Conservation (phyloP, 2,113 vertebrate genomes). For the Alosa alosa region DNA sequence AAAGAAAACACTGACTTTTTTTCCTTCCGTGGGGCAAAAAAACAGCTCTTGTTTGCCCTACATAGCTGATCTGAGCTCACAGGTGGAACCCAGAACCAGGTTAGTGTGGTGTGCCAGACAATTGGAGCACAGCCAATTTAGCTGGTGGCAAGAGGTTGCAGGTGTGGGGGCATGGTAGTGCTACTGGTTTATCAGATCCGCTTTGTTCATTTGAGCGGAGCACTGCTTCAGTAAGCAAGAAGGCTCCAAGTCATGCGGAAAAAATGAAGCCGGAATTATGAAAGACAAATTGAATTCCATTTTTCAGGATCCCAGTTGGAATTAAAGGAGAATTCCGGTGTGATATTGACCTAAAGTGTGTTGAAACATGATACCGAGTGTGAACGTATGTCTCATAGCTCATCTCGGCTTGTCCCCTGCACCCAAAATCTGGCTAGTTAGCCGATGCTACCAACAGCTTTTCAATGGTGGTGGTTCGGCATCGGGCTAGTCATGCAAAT, state of each 20-base stretch:
- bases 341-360: too few relatives aligned
- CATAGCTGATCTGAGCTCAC: background rate
- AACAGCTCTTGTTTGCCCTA: background rate
- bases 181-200: constrained; percentile 23
- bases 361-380: too few relatives aligned
- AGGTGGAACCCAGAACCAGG: background rate
- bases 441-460: too few relatives aligned
- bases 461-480: too few relatives aligned
- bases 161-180: constrained; percentile 1
- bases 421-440: too few relatives aligned
- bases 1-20: background rate
- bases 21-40: background rate
- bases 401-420: too few relatives aligned
- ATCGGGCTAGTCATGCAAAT: too few relatives aligned
- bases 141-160: constrained; percentile 27
- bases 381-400: too few relatives aligned
- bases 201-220: constrained; percentile 17
- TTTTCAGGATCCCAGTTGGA: background rate
- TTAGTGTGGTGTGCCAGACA: background rate
- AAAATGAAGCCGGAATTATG: constrained; percentile 25
- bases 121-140: constrained; percentile 30
- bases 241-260: background rate
- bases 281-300: constrained; percentile 39
- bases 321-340: too few relatives aligned
- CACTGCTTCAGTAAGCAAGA: constrained; percentile 23